Evolutionary conservation across 2,888 invertebrate species (phyloP).

Genomic region (Bellardia bayeri): DNA sequence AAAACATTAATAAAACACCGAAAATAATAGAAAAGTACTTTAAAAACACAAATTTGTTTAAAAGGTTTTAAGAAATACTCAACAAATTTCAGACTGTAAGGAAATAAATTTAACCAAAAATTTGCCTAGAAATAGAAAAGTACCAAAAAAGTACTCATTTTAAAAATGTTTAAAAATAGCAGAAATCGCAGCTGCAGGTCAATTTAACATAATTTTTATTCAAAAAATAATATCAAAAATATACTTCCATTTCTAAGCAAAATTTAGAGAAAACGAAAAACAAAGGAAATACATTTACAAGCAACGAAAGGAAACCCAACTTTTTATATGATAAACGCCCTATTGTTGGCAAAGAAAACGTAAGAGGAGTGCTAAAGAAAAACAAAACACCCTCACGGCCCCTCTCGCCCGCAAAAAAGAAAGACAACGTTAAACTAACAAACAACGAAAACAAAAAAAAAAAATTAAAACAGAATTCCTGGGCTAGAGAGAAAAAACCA

Average conservation of each 20-base stretch:
- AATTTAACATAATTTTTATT: too few species aligned
- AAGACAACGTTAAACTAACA: constrained; percentile 22
- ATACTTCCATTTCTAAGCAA: neutral
- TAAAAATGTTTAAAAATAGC: too few species aligned
- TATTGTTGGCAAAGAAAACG: neutral
- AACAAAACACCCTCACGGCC: neutral
- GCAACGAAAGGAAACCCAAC: neutral
- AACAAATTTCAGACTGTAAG: too few species aligned
- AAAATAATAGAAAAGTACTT: too few species aligned
- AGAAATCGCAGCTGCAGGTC: too few species aligned
- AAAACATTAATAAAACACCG: too few species aligned
- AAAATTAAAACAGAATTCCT: neutral
- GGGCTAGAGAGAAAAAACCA: neutral
- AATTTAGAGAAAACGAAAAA: neutral
- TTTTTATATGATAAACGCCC: neutral
- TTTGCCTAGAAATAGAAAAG: too few species aligned
- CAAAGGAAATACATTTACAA: neutral
- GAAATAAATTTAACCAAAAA: too few species aligned
- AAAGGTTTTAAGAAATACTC: too few species aligned
- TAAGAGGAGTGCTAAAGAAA: neutral
- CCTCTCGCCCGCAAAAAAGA: neutral
- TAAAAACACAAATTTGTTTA: too few species aligned
- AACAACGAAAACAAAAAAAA: constrained; percentile 48
- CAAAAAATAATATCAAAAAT: too few species aligned
- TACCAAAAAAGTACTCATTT: too few species aligned